These are phyloP conservation scores for Cerceris ruficornis DNA, from an alignment of 2,888 invertebrate species.

Conservation along the genomic window DNA sequence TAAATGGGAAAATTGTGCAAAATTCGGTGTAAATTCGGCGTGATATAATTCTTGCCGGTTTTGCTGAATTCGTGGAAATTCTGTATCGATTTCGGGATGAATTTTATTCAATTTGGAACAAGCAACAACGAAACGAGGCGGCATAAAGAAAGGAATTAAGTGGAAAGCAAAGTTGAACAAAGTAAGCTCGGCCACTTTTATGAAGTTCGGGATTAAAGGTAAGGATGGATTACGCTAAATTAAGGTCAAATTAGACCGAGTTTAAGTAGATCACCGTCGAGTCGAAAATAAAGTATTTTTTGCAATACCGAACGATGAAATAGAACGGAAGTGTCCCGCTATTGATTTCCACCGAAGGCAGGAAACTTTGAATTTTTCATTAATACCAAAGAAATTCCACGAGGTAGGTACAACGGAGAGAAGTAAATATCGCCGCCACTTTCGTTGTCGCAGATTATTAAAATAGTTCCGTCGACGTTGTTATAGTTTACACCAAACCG, in stretches of 20 bases:
- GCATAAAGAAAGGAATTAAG: not conserved
- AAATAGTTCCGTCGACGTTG: slow-evolving; percentile 64
- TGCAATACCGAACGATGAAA: not conserved
- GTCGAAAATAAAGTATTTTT: not conserved
- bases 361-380: not conserved
- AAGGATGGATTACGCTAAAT: not conserved
- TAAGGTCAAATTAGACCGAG: not conserved
- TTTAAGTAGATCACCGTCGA: not conserved
- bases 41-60: too few species aligned
- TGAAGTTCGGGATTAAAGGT: not conserved
- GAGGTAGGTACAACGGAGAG: not conserved
- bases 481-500: slow-evolving; percentile 23
- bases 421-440: not conserved
- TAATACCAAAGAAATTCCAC: not conserved
- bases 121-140: not conserved
- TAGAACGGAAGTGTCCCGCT: too few species aligned
- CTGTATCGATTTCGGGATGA: not conserved
- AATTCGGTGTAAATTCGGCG: too few species aligned
- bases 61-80: too few species aligned
- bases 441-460: slow-evolving; percentile 54
- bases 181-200: not conserved
- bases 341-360: too few species aligned
- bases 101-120: not conserved
- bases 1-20: too few species aligned
- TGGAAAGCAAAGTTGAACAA: not conserved